These are phyloP conservation scores for Sceloporus undulatus DNA, from an alignment of 2,113 vertebrate species.

Conservation along the genomic window DNA sequence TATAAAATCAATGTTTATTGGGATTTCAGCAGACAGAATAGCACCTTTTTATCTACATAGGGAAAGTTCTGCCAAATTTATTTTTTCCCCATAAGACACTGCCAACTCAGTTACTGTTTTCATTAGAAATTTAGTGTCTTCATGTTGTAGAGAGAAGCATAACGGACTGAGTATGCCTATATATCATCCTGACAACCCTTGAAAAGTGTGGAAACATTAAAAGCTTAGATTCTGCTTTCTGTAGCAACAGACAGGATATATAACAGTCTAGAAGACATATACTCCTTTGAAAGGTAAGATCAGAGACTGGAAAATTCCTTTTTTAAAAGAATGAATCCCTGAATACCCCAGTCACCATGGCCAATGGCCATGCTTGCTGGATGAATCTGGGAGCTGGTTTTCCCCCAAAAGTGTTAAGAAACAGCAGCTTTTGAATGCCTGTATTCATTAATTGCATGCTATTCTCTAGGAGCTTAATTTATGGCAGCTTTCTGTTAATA, in stretches of 20 bases:
- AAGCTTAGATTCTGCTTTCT: constrained; percentile 29
- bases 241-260: not conserved
- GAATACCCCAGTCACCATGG: not conserved
- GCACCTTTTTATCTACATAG: constrained; percentile 19
- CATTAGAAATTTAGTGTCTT: constrained; percentile 2
- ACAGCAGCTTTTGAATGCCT: too few relatives aligned
- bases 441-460: too few relatives aligned
- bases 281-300: constrained; percentile 34
- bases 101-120: constrained; percentile 21
- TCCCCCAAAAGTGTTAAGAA: not conserved
- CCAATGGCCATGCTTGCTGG: not conserved
- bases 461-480: too few relatives aligned
- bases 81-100: constrained; percentile 31
- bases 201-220: constrained; percentile 17
- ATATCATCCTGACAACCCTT: constrained; percentile 11
- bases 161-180: not conserved
- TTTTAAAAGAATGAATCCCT: not conserved
- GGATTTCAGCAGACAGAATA: constrained; percentile 42
- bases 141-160: constrained; percentile 13
- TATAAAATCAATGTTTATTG: constrained; percentile 65
- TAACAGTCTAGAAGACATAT: not conserved
- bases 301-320: not conserved
- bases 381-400: not conserved
- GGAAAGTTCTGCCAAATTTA: constrained; percentile 44
- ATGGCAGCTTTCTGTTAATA: too few relatives aligned